Evolutionary conservation across 2,797 vertebrate species (phyloP).

Genomic region (Gymnothorax reevesii): DNA sequence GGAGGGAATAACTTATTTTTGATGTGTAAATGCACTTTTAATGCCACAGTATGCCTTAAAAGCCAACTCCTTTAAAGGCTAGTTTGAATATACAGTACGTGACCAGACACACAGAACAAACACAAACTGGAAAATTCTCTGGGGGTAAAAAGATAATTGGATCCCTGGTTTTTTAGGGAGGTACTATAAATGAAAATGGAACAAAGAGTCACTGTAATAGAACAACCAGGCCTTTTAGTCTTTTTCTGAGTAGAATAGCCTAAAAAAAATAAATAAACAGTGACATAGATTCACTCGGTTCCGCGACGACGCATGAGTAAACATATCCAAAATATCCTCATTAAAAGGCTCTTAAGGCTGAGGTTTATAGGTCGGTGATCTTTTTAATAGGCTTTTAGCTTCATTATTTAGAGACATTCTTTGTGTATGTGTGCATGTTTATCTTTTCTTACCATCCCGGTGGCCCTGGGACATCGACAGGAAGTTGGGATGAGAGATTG

Average conservation of each 20-base stretch:
- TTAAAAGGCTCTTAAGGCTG: conserved; percentile 59
- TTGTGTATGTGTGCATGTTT: conserved; percentile 65
- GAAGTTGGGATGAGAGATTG: conserved; percentile 29
- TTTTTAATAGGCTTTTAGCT: conserved; percentile 78
- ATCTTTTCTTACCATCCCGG: conserved; percentile 38
- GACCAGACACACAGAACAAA: conserved; percentile 5
- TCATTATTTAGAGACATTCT: conserved; percentile 65
- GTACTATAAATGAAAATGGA: neutral
- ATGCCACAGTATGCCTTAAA: neutral
- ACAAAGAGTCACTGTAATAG: neutral
- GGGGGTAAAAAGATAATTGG: neutral
- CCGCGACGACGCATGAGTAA: conserved; percentile 55
- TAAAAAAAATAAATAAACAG: conserved; percentile 43
- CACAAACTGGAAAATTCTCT: conserved; percentile 13
- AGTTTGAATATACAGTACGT: neutral
- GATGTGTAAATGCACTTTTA: neutral
- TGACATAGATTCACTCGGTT: conserved; percentile 26
- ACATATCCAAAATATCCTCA: conserved; percentile 57
- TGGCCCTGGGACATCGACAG: conserved; percentile 49
- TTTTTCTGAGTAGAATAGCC: conserved; percentile 43
- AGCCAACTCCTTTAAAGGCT: neutral
- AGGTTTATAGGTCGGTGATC: conserved; percentile 69
- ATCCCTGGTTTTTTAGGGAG: conserved; percentile 24
- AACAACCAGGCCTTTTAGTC: conserved; percentile 10
- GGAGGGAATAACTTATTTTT: neutral